These are phyloP conservation scores for Heliconius hewitsoni DNA, from an alignment of 1,140 invertebrate species.

Conservation along the genomic window DNA sequence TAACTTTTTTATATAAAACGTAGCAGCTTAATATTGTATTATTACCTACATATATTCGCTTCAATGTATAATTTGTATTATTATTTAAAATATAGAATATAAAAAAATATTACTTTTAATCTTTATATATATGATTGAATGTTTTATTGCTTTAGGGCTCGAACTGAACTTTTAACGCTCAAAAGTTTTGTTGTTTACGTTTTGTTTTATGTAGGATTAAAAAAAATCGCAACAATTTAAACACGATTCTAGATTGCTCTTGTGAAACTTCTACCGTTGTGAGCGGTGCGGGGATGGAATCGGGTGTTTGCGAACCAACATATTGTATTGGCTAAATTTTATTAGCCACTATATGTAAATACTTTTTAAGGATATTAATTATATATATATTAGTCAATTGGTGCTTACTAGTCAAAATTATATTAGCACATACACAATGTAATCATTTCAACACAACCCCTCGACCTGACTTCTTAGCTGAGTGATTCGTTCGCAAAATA, in stretches of 20 bases:
- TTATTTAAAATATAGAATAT: background rate
- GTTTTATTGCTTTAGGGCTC: constrained; percentile 13
- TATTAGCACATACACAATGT: constrained; percentile 64
- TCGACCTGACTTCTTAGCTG: background rate
- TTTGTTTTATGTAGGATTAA: background rate
- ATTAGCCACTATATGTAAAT: constrained; percentile 73
- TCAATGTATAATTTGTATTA: constrained; percentile 7
- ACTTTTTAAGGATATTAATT: constrained; percentile 57
- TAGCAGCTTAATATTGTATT: background rate
- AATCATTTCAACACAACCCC: constrained; percentile 34
- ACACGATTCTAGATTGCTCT: background rate
- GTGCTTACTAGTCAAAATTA: constrained; percentile 82
- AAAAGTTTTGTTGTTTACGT: constrained; percentile 20
- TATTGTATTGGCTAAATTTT: constrained; percentile 73
- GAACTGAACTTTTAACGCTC: constrained; percentile 28
- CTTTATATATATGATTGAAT: background rate
- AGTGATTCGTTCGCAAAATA: background rate
- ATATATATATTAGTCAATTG: constrained; percentile 71
- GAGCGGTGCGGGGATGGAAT: background rate
- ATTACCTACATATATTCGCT: background rate
- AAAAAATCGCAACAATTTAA: background rate
- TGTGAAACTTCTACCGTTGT: background rate
- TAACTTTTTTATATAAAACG: constrained; percentile 12
- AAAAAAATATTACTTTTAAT: constrained; percentile 8
- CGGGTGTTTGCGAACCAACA: constrained; percentile 41